Base-by-base conservation (phyloP, 1,140 invertebrate species). In the Conus betulinus region DNA sequence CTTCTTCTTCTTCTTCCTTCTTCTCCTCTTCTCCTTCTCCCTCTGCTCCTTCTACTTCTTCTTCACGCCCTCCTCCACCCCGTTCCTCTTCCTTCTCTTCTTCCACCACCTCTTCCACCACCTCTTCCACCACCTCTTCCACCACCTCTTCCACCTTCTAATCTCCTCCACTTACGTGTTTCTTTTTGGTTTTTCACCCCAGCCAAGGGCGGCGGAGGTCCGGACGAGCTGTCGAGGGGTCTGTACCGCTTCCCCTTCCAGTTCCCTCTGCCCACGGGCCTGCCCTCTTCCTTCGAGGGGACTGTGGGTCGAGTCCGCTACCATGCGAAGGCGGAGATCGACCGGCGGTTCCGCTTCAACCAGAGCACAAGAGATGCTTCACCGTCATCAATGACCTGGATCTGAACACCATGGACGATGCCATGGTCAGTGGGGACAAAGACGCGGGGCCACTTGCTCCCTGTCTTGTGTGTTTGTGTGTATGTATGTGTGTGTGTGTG, bases 261-360 rank as follows among this genome's bases (percentile, higher is more conserved):
- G 25, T 95, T 95, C 88, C 91, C 90, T 51, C 92, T 96, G n/a
- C 95, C 96, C 25, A 91, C 91, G 8, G 94, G 94, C 89, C 90
- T 96, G 20, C 96, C 96, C 8, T 94, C 95, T 5, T 95, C 95
- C 13, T 96, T 95, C 92, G 93, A 95, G 87, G 94, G 95, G 52
- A 71, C 90, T 0, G 92, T 92, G 84, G 96, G 95, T 13, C 93
- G 94, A 76, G 94, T 96, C 5, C 90, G 94, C 0, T 96, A 96
- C 91, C 93, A 91, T 53, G 92, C 94, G 11, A 94, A 95, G 86
- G 95, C 93, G 10, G 94, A 91, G 17, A 93, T 96, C 17, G 94
- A 96, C 89, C 93, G 94, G 74, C 93, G 93, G 1, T 93, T 92
- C 85, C 90, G 91, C 57, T 92, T 93, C 81, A 92, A 93, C 83